Base-by-base conservation (phyloP, 2,888 invertebrate genomes). In the Drosophila eohydei region DNA sequence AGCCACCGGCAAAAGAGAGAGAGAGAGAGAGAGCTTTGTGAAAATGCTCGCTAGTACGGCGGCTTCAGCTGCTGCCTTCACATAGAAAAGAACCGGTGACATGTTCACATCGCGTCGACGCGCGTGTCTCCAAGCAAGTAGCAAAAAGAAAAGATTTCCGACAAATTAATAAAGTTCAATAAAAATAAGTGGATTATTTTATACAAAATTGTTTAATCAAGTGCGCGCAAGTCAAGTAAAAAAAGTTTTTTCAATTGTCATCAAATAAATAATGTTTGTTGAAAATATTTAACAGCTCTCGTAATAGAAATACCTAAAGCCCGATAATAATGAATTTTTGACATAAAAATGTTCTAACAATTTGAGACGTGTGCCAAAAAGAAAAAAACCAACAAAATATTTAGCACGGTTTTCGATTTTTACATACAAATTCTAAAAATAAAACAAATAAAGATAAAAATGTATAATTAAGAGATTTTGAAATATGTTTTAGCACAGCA, bases 61-160 rank as follows among this genome's bases (percentile, higher is more conserved):
- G 5, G 54, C 58, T 54, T 64, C 50, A 59, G 41, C 14, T 55
- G 34, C 36, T 59, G 63, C 73, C 71, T 74, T 74, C 88, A 90
- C 82, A 88, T 66, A 83, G 81, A 71, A 78, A 75, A 89, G 86
- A 89, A 89, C 83, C 58, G 73, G 66, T 80, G 74, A 69, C 79
- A 83, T 63, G 89, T 63, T 61, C 77, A 70, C 78, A 65, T 66
- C 80, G 79, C 21, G 32, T 28, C 34, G 16, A 64, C 71, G 68
- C 54, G 65, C 65, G 63, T 76, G 77, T 60, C 43, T 38, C 50
- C 11, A 12, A 32, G 44, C 44, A 40, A 55, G 30, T 21, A n/a
- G 21, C 36, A n/a, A n/a, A 32, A 62, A 41, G 21, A 58, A 57
- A 38, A 38, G 16, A 41, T 43, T 11, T 43, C 26, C 21, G 6